phyloP scores from a whole-genome alignment of 2,113 vertebrate species.

The Cebidichthys violaceus region DNA sequence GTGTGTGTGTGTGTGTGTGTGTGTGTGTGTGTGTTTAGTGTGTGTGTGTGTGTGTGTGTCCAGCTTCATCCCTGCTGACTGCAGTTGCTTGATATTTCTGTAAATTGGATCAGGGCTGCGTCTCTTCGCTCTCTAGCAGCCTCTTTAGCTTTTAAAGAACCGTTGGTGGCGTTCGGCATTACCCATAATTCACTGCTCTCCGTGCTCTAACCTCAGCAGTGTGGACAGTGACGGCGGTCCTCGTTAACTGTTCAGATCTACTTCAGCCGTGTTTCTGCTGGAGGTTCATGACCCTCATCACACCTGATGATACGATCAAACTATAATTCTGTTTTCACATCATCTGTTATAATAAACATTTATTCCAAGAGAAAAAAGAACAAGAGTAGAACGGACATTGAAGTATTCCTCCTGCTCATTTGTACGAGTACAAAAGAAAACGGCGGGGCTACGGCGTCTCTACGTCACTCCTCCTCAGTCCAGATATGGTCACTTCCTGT shows the following conservation, averaged over 20 bases:
- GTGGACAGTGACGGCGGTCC: neutral
- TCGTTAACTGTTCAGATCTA: neutral
- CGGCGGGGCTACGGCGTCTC: too few species aligned
- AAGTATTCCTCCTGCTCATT: too few species aligned
- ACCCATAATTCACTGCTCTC: constrained; percentile 12
- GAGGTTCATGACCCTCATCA: neutral
- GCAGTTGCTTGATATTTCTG: neutral
- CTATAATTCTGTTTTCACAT: too few species aligned
- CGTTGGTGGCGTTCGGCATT: neutral
- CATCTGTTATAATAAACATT: too few species aligned
- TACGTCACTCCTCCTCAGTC: too few species aligned
- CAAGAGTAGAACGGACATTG: too few species aligned
- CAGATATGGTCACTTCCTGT: too few species aligned
- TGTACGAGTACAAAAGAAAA: too few species aligned
- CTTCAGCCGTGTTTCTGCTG: neutral
- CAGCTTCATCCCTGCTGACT: neutral
- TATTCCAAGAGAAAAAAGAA: too few species aligned
- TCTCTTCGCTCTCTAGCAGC: constrained; percentile 1
- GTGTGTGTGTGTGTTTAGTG: neutral
- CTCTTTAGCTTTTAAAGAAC: constrained; percentile 8
- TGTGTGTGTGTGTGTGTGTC: neutral
- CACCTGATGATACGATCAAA: too few species aligned
- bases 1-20: neutral
- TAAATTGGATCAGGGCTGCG: constrained; percentile 17
- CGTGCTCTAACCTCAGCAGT: neutral